Base-by-base conservation (phyloP, 2,888 invertebrate species). In the Labia minor region DNA sequence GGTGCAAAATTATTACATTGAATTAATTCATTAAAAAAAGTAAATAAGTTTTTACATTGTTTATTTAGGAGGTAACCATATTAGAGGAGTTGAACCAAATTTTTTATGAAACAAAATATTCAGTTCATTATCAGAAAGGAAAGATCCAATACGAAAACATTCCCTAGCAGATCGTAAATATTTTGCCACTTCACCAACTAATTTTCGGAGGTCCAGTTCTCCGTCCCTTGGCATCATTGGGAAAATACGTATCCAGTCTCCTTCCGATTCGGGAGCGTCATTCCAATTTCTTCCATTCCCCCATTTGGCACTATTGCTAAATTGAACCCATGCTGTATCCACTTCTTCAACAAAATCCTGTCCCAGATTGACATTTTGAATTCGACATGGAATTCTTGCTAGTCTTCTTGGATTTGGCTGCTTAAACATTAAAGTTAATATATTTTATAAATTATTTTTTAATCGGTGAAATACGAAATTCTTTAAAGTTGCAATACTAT, bases 221-320 rank as follows among this genome's bases (percentile, higher is more conserved):
- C 49, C 49, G 2, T 3, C 2, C 49, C 49, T 4, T 2, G 49
- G 16, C n/a, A 49, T 49, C 67, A 84, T 77, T 0, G 92, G 92
- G 77, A 87, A 91, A 68, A 89, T 84, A 70, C 90, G 79, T 62
- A 87, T 83, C 88, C 91, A 92, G 61, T 87, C 86, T 0, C 92
- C 92, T 69, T 88, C 86, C 16, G 80, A 78, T 1, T 81, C 79
- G 4, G 82, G 81, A 0, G 87, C 83, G 49, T 80, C 78, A 71
- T 81, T 81, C 89, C 89, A 89, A 71, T 87, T 82, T 67, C 83
- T 81, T 1, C 88, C 88, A 72, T 88, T 89, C 37, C 88, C 87
- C 88, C 88, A 89, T 3, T 8, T 16, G 2, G 6, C 49, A 16
- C 2, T 49, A 16, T 16, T 49, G 4, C 49, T 16, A 16, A 49